Evolutionary conservation across 2,113 vertebrate genomes (phyloP).

Genomic region (Pelusios castaneus): DNA sequence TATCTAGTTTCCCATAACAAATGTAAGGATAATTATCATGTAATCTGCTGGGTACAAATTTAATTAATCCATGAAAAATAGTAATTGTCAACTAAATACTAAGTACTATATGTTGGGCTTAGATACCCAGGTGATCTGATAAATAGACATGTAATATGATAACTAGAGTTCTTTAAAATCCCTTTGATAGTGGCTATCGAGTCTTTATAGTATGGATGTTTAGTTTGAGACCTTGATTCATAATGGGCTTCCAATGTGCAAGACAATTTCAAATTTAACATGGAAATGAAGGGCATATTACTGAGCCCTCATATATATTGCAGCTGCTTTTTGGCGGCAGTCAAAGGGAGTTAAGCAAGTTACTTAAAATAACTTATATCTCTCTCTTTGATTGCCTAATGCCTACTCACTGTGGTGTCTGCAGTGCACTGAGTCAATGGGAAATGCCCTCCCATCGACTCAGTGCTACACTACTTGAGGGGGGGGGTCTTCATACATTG

Average conservation of each 20-base stretch:
- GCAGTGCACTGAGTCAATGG: too few relatives aligned
- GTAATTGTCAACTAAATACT: conserved; percentile 12
- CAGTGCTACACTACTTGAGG: too few relatives aligned
- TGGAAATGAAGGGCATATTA: conserved; percentile 10
- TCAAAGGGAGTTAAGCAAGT: too few relatives aligned
- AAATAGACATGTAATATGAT: neutral
- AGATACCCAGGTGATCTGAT: neutral
- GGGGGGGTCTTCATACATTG: too few relatives aligned
- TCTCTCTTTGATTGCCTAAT: too few relatives aligned
- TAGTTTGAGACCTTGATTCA: neutral
- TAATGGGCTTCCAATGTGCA: conserved; percentile 35
- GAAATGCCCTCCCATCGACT: too few relatives aligned
- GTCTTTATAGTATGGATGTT: conserved; percentile 2
- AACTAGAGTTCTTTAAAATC: conserved; percentile 42
- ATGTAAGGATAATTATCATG: conserved; percentile 32
- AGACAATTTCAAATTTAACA: conserved; percentile 40
- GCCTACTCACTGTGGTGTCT: too few relatives aligned
- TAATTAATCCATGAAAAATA: conserved; percentile 43
- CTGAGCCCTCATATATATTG: neutral
- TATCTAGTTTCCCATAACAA: conserved; percentile 46
- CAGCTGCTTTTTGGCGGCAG: too few relatives aligned
- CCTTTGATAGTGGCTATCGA: conserved; percentile 36
- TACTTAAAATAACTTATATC: too few relatives aligned
- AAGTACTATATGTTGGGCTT: conserved; percentile 8
- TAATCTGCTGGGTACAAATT: conserved; percentile 38